A percentile compares a stretch with the other conserved stretches of the same genome.
Evolutionary conservation across 2,113 vertebrate genomes (phyloP).

Genomic region (Microtus richardsoni): DNA sequence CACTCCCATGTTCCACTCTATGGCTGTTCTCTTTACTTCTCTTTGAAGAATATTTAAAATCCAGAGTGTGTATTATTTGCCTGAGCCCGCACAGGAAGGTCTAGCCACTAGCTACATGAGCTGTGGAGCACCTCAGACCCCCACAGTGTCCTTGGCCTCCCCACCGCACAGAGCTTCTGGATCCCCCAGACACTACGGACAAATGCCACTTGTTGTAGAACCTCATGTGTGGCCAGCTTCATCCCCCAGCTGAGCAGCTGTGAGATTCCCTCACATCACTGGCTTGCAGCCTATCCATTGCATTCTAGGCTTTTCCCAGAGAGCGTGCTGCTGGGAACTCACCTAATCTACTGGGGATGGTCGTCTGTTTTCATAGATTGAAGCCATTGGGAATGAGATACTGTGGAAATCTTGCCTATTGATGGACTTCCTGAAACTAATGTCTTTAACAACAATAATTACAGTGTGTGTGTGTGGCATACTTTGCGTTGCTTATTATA

Average conservation of each 20-base stretch:
- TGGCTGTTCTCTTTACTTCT: not conserved
- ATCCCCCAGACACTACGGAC: accelerated
- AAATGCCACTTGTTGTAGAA: not conserved
- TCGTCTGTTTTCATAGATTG: not conserved
- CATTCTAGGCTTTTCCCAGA: not conserved
- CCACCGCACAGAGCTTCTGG: not conserved
- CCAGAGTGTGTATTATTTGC: accelerated
- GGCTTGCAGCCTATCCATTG: accelerated
- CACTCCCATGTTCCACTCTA: not conserved
- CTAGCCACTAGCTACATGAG: not conserved
- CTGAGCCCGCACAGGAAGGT: too few species aligned
- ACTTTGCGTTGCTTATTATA: not conserved
- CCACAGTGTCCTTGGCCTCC: accelerated
- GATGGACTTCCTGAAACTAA: not conserved
- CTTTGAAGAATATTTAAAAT: not conserved
- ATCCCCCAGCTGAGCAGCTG: not conserved
- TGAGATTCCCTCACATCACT: accelerated
- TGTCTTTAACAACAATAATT: not conserved
- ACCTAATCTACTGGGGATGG: not conserved
- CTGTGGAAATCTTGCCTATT: not conserved
- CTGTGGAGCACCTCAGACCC: accelerated
- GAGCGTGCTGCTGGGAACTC: accelerated
- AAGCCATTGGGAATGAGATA: not conserved
- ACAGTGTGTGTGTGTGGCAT: not conserved
- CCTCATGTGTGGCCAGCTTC: not conserved